Conservation (phyloP, 2,888 invertebrate genomes). For the Lochmaea capreae region DNA sequence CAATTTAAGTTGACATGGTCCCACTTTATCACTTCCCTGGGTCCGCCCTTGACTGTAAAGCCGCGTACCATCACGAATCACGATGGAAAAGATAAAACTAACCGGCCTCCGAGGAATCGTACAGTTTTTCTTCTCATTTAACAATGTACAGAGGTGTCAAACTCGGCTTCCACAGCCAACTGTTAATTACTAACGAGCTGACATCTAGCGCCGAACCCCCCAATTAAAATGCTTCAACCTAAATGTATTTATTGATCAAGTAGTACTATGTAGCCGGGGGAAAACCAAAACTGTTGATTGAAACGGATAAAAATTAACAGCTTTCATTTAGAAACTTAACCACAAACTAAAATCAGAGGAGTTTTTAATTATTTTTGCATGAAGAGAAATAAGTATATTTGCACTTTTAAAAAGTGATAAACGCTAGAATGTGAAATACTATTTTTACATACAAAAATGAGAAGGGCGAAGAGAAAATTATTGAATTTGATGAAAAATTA, state of each 20-base stretch:
- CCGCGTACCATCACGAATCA: conserved; percentile 61
- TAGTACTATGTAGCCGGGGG: conserved; percentile 6
- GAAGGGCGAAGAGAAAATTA: no score
- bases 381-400: neutral
- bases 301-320: neutral
- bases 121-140: conserved; percentile 48
- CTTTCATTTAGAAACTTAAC: neutral
- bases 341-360: neutral
- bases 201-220: conserved; percentile 64
- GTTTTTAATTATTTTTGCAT: neutral
- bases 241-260: conserved; percentile 58
- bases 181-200: conserved; percentile 64
- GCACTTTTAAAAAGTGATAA: neutral
- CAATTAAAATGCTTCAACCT: conserved; percentile 64
- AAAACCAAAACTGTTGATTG: conserved; percentile 7
- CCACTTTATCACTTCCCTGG: conserved; percentile 21
- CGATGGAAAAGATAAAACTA: conserved; percentile 58
- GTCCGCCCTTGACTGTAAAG: conserved; percentile 20
- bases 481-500: no score
- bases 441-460: no score
- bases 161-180: conserved; percentile 63
- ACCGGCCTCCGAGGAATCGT: conserved; percentile 49
- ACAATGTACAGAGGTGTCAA: conserved; percentile 66
- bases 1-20: conserved; percentile 9
- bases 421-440: no score